Base-by-base conservation (phyloP, 2,797 vertebrate genomes). In the Craterocephalus amniculus region DNA sequence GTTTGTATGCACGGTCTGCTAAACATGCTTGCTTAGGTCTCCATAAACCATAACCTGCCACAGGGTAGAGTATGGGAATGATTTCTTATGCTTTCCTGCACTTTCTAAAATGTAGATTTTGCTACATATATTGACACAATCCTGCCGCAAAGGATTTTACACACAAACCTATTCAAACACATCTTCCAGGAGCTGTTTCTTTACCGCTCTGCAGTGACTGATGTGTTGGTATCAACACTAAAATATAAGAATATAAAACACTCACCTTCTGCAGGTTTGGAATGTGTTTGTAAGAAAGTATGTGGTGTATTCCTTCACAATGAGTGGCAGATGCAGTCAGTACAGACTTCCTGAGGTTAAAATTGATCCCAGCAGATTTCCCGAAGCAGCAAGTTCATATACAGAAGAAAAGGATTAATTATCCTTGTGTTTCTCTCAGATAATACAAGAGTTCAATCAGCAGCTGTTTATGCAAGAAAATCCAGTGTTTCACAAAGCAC, bases 381-480 rank as follows among this genome's bases (percentile, higher is more conserved):
- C 57, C 13, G 29, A 54, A n/a, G 38, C 71, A 58, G 45, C 14
- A 72, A 64, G 51, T 26, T 29, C 2, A 4, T 24, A 24, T 29
- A 1, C 16, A 52, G 64, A 56, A 24, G 35, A 4, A 4, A 26
- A 34, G 4, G 22, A 68, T 84, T 52, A 27, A 70, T 27, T 40
- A 0, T 58, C 38, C 3, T 34, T 49, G 11, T 35, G 1, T 6
- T 1, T 67, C 70, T 76, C 84, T 27, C 89, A 99, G 98, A 96
- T 98, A 87, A 95, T 97, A 83, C 94, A 96, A 84, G 97, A 99
- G 85, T 97, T 96, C 93, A 98, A 96, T 83, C 97, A 98, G 58
- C 98, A 99, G 93, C 89, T 98, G 77, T 99, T 99, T 81, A 74
- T 98, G 78, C 97, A 98, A 91, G 97, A 99, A 86, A 99, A 98